A percentile compares a stretch with the other conserved stretches of the same genome.
phyloP scores from a whole-genome alignment of 2,113 vertebrate species.

The Brachirus orientalis region DNA sequence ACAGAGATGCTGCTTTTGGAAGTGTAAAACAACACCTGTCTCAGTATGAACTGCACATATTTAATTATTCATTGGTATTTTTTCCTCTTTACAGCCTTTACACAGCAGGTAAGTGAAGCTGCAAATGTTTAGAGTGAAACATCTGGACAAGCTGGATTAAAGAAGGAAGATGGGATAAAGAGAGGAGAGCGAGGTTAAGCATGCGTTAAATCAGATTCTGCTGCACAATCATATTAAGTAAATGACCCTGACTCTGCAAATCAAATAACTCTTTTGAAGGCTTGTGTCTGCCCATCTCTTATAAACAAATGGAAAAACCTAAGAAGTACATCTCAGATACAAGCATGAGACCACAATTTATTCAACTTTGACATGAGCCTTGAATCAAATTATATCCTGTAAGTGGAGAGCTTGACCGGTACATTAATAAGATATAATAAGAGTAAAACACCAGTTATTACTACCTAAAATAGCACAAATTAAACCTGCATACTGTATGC shows the following conservation, averaged over 20 bases:
- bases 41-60: neutral
- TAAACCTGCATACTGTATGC: slow-evolving; percentile 6
- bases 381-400: too few species aligned
- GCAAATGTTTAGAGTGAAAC: slow-evolving; percentile 11
- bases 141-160: slow-evolving; percentile 25
- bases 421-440: too few species aligned
- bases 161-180: slow-evolving; percentile 15
- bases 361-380: slow-evolving; percentile 46
- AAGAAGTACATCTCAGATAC: slow-evolving; percentile 42
- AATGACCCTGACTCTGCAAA: slow-evolving; percentile 48
- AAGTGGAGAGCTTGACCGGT: slow-evolving; percentile 45
- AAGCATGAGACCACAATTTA: slow-evolving; percentile 45
- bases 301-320: slow-evolving; percentile 38
- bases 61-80: slow-evolving; percentile 18
- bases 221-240: slow-evolving; percentile 44
- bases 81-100: neutral
- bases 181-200: slow-evolving; percentile 15
- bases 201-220: slow-evolving; percentile 32
- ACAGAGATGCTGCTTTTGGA: slow-evolving; percentile 18
- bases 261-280: slow-evolving; percentile 26
- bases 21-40: neutral
- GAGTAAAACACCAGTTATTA: slow-evolving; percentile 1
- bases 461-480: slow-evolving; percentile 25
- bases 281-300: slow-evolving; percentile 23
- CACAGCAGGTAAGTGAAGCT: neutral